Base-by-base conservation (phyloP, 2,113 vertebrate genomes). In the Atrichornis clamosus region DNA sequence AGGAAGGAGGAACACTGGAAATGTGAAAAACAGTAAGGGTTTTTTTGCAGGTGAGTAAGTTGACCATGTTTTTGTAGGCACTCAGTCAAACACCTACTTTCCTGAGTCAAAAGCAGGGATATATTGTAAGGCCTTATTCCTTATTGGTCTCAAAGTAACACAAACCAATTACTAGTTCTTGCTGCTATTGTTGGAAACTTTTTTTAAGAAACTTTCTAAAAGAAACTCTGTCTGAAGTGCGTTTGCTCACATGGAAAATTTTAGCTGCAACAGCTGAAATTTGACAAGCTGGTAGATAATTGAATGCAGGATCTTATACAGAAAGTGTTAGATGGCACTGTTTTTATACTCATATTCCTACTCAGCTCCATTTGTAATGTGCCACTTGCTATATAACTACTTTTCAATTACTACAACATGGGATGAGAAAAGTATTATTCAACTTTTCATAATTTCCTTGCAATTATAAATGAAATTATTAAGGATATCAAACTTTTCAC, bases 201-300 rank as follows among this genome's bases (percentile, higher is more conserved):
- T 58, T 46, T 80, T 2, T n/a, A 28, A 72, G 44, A 64, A 89
- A 58, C 50, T 70, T 93, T 62, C 21, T 11, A 27, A 32, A 83
- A 70, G 11, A 88, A 74, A 55, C 82, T 72, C 77, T 79, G 20
- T 49, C 74, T 89, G 74, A 94, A 90, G 24, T 42, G 28, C 30
- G 52, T 78, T 76, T 91, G 78, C 63, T 89, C 84, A 80, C 39
- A 39, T 27, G 46, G 41, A 79, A 84, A 94, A 85, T 87, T 89
- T 77, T 80, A 96, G 59, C 82, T 91, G 59, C 74, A 76, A 77
- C 53, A 85, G 70, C 63, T 94, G 79, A 76, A 95, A 55, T 93
- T 74, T 93, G 63, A 80, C 50, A 86, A 91, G 90, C 24, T 70
- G 63, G 75, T 83, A 76, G 77, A 37, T 87, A 93, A 90, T 74